These are phyloP conservation scores for Amblyteles armatorius DNA, from an alignment of 2,888 invertebrate genomes.

Conservation along the genomic window DNA sequence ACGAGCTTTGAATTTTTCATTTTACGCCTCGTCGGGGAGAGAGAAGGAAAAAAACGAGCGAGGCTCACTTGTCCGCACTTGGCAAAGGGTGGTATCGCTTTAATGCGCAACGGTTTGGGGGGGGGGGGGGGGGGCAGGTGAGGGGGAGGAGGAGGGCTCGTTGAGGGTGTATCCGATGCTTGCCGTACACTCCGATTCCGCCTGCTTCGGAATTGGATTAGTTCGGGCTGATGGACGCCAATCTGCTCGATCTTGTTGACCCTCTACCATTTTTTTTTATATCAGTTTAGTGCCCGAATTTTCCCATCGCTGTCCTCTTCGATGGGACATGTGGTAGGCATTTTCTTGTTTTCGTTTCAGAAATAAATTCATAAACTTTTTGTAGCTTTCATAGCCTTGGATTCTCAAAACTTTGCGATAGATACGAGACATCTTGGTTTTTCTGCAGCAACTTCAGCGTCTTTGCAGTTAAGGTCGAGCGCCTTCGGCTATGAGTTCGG, in stretches of 20 bases:
- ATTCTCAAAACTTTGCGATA: slow-evolving; percentile 12
- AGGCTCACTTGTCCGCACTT: slow-evolving; percentile 31
- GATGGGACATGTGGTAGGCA: no score
- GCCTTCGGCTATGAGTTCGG: background rate
- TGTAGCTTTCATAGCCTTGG: background rate
- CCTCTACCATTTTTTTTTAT: slow-evolving; percentile 2
- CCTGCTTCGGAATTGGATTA: slow-evolving; percentile 57
- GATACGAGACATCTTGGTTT: background rate
- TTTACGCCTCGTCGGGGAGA: slow-evolving; percentile 60
- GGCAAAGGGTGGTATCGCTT: slow-evolving; percentile 49
- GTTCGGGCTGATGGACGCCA: slow-evolving; percentile 40
- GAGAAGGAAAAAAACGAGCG: slow-evolving; percentile 29
- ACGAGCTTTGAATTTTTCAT: slow-evolving; percentile 69
- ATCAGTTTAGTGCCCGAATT: background rate
- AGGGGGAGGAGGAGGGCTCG: slow-evolving; percentile 19
- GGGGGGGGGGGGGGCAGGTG: slow-evolving; percentile 8
- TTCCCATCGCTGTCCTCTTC: no score
- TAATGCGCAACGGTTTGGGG: slow-evolving; percentile 68
- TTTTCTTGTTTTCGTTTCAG: background rate
- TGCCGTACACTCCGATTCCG: slow-evolving; percentile 31
- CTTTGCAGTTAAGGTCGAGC: no score
- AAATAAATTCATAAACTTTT: background rate
- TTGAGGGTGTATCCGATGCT: slow-evolving; percentile 55
- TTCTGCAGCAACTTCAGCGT: no score
- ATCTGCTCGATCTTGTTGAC: slow-evolving; percentile 45